Conservation (phyloP, 2,888 invertebrate species). For the Biston stratarius region DNA sequence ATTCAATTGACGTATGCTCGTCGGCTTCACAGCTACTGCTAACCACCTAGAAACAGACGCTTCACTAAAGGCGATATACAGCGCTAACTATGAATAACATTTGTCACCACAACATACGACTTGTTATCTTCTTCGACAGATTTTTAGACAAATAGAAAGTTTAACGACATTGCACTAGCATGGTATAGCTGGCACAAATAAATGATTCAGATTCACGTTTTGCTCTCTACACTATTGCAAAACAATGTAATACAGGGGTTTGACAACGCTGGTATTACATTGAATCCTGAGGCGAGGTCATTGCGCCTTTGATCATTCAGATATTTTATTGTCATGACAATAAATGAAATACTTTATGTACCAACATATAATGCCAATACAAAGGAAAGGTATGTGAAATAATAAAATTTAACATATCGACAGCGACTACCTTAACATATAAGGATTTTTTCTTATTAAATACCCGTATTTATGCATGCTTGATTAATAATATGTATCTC, state of each 20-base stretch:
- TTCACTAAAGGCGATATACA: conserved; percentile 53
- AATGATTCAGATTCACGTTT: conserved; percentile 55
- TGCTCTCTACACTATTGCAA: conserved; percentile 52
- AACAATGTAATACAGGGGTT: conserved; percentile 55
- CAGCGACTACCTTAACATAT: background rate
- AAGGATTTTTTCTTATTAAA: too few relatives aligned
- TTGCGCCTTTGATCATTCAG: conserved; percentile 53
- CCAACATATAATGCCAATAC: background rate
- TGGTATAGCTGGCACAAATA: conserved; percentile 37
- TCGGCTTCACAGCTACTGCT: conserved; percentile 55
- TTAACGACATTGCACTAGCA: conserved; percentile 24
- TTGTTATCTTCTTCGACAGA: conserved; percentile 41
- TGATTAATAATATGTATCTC: too few relatives aligned
- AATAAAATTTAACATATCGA: background rate
- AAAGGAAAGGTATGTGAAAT: background rate
- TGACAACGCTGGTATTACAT: conserved; percentile 67
- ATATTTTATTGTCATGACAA: conserved; percentile 52
- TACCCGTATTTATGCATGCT: background rate
- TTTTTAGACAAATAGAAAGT: conserved; percentile 49
- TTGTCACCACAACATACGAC: conserved; percentile 50
- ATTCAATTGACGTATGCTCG: conserved; percentile 71
- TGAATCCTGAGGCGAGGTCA: conserved; percentile 68
- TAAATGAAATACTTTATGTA: conserved; percentile 15
- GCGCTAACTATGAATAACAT: conserved; percentile 63
- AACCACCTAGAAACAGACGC: conserved; percentile 61